Conservation (phyloP, 1,140 invertebrate species). For the Bradysia coprophila region DNA sequence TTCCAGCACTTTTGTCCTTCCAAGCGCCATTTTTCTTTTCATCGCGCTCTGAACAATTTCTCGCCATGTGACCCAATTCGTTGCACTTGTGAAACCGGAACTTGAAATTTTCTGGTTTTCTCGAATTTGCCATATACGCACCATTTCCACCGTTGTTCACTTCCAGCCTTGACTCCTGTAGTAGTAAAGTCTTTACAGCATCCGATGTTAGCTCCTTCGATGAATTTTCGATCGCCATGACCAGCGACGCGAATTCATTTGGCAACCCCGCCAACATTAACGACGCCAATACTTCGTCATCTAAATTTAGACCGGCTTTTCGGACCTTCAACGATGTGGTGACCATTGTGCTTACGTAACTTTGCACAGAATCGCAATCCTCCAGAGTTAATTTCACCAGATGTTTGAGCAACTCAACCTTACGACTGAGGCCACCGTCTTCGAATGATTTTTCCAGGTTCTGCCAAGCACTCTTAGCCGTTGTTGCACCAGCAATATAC, state of each 20-base stretch:
- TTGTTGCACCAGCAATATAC: no score
- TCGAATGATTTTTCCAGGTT: constrained; percentile 9
- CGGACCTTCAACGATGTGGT: constrained; percentile 10
- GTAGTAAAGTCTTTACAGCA: no score
- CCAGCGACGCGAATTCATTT: constrained; percentile 13
- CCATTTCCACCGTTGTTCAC: constrained; percentile 4
- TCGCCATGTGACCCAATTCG: no score
- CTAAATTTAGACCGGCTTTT: constrained; percentile 9
- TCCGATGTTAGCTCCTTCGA: no score
- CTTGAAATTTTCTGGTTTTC: constrained; percentile 20
- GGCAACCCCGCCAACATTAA: constrained; percentile 11
- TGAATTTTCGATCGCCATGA: constrained; percentile 15
- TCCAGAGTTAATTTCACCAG: constrained; percentile 9
- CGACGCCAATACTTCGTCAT: no score
- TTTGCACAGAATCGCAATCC: constrained; percentile 8
- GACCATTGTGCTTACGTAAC: constrained; percentile 11
- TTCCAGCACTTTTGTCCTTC: no score
- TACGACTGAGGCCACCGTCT: constrained; percentile 10
- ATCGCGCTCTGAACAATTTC: no score
- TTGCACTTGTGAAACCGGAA: constrained; percentile 7
- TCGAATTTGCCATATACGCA: constrained; percentile 25
- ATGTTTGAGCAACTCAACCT: constrained; percentile 11
- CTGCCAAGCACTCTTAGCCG: constrained; percentile 11
- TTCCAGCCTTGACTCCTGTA: neutral
- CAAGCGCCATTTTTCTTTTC: no score